Evolutionary conservation across 2,113 vertebrate genomes (phyloP), one percentile per base, ranked within the genome.

Genomic region (Chloebia gouldiae): DNA sequence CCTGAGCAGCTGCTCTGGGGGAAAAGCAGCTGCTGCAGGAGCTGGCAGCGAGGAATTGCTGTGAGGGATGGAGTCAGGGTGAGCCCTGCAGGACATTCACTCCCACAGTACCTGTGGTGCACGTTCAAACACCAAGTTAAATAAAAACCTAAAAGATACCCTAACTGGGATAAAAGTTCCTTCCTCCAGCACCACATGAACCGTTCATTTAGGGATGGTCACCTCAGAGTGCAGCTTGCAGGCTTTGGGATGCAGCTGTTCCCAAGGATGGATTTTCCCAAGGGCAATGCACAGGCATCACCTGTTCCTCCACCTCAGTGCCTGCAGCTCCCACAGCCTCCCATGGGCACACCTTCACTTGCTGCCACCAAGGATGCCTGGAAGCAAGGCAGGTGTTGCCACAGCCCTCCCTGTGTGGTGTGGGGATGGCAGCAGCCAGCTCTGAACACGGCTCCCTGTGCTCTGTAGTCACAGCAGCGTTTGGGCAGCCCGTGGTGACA

Each of bases 401-500:
- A 37, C 13, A 21, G 7, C 23, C 24, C 40, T n/a, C 40, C 37
- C 16, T 10, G 42, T 11, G 15, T 0, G 0, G 18, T 0, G 37
- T 2, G 7, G 49, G 27, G 24, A 50, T 21, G 50, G 82, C 56
- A 75, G 86, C 44, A 40, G 76, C 40, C 51, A 45, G 53, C 65
- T 79, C 21, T 13, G 49, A 57, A 42, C n/a, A 33, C 0, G 0
- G 27, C 47, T 56, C 65, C 59, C 53, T 4, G 18, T 9, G 65
- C 81, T 40, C 53, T 24, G 81, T 1, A 63, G 33, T 61, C 92
- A 65, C 63, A 63, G 82, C 56, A 47, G 91, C 1, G 0, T 33
- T 42, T 37, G 64, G 54, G 66, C 85, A 93, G 76, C 76, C 79
- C 75, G 5, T 0, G 0, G 82, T 71, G 61, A 81, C 63, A 82